Percentiles rank a stretch among this genome's conserved stretches.
Conservation (phyloP, 2,113 vertebrate species). For the Mus pahari region DNA sequence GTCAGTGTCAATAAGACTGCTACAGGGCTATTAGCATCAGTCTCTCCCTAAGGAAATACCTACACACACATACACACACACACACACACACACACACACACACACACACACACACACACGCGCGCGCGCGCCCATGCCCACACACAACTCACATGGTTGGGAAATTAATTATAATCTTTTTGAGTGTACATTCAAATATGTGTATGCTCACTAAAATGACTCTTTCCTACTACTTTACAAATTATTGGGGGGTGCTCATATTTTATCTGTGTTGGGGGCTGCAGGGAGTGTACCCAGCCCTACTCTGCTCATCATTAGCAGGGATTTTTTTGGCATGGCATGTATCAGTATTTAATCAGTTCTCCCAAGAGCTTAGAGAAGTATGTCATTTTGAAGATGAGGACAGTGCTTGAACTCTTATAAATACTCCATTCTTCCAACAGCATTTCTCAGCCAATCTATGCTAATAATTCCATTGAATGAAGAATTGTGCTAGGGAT, state of each 20-base stretch:
- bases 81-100: no score
- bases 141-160: background rate
- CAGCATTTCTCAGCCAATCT: background rate
- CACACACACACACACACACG: no score
- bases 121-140: background rate
- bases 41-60: background rate
- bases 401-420: conserved; percentile 28
- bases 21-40: background rate
- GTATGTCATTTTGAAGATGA: conserved; percentile 52
- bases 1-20: background rate
- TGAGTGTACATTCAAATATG: background rate
- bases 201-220: background rate
- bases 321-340: background rate
- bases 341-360: conserved; percentile 43
- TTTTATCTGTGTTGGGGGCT: background rate
- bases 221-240: background rate
- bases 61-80: no score
- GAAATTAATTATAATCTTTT: conserved; percentile 4
- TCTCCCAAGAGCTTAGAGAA: conserved; percentile 45
- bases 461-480: conserved; percentile 61
- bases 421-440: background rate
- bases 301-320: background rate
- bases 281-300: background rate
- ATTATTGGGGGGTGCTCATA: background rate
- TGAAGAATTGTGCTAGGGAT: conserved; percentile 5